A percentile compares a stretch with the other conserved stretches of the same genome.
These are phyloP conservation scores for Drymodes brunneopygia DNA, from an alignment of 2,113 vertebrate genomes.

Conservation along the genomic window DNA sequence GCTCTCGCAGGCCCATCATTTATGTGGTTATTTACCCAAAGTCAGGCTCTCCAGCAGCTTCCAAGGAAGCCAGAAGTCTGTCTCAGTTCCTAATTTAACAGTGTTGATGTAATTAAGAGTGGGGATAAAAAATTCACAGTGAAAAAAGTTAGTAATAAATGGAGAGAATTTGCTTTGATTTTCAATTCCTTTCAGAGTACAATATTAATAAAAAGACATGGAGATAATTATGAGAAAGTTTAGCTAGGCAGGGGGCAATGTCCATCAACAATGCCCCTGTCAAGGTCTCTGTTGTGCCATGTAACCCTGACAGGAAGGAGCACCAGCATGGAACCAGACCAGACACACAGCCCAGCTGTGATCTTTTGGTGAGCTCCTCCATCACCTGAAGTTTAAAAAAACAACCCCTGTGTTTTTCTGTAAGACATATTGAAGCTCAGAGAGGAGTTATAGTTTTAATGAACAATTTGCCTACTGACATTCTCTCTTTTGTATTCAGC, in stretches of 20 bases:
- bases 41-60: not conserved
- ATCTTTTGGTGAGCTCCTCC: not conserved
- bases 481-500: constrained; percentile 15
- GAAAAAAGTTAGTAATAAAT: not conserved
- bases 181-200: not conserved
- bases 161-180: not conserved
- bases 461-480: constrained; percentile 21
- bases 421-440: not conserved
- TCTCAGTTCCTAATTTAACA: not conserved
- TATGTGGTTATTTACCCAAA: not conserved
- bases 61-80: not conserved
- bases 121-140: not conserved
- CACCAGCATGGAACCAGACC: not conserved
- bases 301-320: not conserved
- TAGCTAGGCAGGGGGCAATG: not conserved
- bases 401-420: not conserved
- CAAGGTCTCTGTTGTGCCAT: not conserved
- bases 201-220: not conserved
- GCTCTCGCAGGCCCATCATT: not conserved
- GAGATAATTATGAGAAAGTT: not conserved
- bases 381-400: not conserved
- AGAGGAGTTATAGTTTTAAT: not conserved
- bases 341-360: not conserved
- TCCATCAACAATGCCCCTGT: not conserved
- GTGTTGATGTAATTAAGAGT: not conserved